Conservation (phyloP, 2,797 vertebrate genomes). For the Leucoraja ocellata region DNA sequence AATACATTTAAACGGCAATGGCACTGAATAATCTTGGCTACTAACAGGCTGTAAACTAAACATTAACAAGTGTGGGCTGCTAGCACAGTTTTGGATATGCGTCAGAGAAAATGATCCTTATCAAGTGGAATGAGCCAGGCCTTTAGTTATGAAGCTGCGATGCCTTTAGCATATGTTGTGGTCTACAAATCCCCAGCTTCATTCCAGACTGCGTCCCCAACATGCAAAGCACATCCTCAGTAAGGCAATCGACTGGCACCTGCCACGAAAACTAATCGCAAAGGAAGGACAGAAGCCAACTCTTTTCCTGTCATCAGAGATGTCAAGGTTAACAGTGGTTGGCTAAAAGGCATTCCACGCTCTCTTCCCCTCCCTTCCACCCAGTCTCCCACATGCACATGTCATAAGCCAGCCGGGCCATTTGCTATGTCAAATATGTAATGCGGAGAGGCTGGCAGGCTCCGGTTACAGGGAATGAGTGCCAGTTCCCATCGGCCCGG, state of each 20-base stretch:
- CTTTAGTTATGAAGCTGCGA: constrained; percentile 25
- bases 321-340: constrained; percentile 69
- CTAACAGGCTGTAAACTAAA: constrained; percentile 33
- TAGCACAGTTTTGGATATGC: constrained; percentile 33
- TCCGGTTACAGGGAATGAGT: constrained; percentile 40
- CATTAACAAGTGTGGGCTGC: constrained; percentile 35
- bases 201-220: constrained; percentile 26
- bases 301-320: constrained; percentile 67
- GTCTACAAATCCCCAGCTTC: constrained; percentile 36
- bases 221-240: constrained; percentile 43
- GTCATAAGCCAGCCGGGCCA: constrained; percentile 11
- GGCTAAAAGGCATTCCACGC: constrained; percentile 62
- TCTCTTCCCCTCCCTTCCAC: constrained; percentile 27
- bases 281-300: constrained; percentile 62
- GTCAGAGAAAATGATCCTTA: constrained; percentile 34
- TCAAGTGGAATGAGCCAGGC: constrained; percentile 36
- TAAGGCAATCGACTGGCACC: constrained; percentile 57
- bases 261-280: constrained; percentile 60
- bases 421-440: constrained; percentile 23
- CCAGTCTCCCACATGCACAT: constrained; percentile 32
- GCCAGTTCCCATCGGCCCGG: constrained; percentile 38
- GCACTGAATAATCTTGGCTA: constrained; percentile 24
- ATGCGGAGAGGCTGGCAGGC: not conserved
- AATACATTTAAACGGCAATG: not conserved
- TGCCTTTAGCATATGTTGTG: constrained; percentile 37